Conservation (phyloP, 2,113 vertebrate genomes). For the Mesocricetus auratus region DNA sequence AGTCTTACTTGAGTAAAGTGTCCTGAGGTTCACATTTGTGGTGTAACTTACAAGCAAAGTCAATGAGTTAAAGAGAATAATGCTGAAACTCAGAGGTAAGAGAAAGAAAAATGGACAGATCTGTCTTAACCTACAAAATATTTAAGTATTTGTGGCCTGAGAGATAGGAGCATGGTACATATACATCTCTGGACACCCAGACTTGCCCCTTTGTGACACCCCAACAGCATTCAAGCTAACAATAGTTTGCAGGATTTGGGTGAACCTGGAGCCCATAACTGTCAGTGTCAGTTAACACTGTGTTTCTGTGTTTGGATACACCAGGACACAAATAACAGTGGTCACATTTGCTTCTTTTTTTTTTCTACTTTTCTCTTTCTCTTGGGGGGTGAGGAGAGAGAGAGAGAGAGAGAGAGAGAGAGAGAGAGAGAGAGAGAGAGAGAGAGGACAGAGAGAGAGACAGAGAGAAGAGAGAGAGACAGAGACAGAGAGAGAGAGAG, state of each 20-base stretch:
- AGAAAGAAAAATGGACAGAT: constrained; percentile 38
- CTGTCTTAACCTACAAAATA: constrained; percentile 68
- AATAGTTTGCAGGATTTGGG: constrained; percentile 61
- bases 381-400: constrained; percentile 76
- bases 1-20: constrained; percentile 33
- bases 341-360: constrained; percentile 53
- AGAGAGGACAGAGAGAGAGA: no score
- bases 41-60: constrained; percentile 22
- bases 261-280: constrained; percentile 64
- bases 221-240: neutral
- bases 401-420: constrained; percentile 59
- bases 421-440: constrained; percentile 37
- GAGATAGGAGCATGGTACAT: constrained; percentile 19
- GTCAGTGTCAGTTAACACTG: constrained; percentile 61
- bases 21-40: neutral
- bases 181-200: constrained; percentile 48
- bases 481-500: constrained; percentile 60
- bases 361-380: constrained; percentile 64
- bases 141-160: constrained; percentile 37
- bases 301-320: constrained; percentile 77
- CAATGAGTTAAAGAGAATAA: constrained; percentile 43
- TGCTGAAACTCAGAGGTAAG: constrained; percentile 24
- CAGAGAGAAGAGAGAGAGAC: constrained; percentile 77
- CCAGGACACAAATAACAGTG: constrained; percentile 70
- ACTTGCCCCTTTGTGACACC: constrained; percentile 72